phyloP scores from a whole-genome alignment of 2,113 vertebrate species.

The Chinchilla lanigera region DNA sequence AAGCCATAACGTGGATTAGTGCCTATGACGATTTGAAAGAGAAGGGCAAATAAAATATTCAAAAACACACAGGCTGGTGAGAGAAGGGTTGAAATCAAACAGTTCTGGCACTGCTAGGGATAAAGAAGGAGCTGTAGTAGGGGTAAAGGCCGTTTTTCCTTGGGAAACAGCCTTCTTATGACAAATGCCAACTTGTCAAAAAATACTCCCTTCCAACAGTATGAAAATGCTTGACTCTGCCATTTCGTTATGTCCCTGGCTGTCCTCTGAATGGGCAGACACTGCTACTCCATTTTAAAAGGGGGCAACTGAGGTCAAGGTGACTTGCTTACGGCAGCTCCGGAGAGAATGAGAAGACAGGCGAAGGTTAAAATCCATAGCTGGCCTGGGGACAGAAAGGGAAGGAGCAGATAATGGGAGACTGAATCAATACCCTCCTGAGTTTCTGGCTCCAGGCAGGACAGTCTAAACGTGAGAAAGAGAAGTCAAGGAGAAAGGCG shows the following conservation, averaged over 20 bases:
- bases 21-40: slow-evolving; percentile 77
- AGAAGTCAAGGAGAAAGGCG: slow-evolving; percentile 2
- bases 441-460: slow-evolving; percentile 58
- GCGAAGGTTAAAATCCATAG: slow-evolving; percentile 58
- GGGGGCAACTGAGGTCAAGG: neutral
- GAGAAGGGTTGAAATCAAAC: slow-evolving; percentile 32
- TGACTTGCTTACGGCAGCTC: slow-evolving; percentile 28
- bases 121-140: neutral
- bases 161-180: neutral
- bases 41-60: slow-evolving; percentile 69
- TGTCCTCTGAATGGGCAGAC: slow-evolving; percentile 3
- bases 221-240: slow-evolving; percentile 2
- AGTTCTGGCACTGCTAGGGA: neutral
- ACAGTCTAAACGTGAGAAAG: slow-evolving; percentile 6
- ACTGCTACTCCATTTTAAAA: slow-evolving; percentile 38
- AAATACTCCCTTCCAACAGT: slow-evolving; percentile 1
- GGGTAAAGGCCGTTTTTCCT: neutral
- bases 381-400: slow-evolving; percentile 37
- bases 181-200: neutral
- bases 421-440: slow-evolving; percentile 64
- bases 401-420: slow-evolving; percentile 35
- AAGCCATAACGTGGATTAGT: slow-evolving; percentile 78
- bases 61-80: slow-evolving; percentile 65
- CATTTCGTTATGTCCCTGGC: neutral
- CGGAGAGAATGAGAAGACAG: slow-evolving; percentile 45